Conservation (phyloP, 2,888 invertebrate species). For the Ectobius pallidus region DNA sequence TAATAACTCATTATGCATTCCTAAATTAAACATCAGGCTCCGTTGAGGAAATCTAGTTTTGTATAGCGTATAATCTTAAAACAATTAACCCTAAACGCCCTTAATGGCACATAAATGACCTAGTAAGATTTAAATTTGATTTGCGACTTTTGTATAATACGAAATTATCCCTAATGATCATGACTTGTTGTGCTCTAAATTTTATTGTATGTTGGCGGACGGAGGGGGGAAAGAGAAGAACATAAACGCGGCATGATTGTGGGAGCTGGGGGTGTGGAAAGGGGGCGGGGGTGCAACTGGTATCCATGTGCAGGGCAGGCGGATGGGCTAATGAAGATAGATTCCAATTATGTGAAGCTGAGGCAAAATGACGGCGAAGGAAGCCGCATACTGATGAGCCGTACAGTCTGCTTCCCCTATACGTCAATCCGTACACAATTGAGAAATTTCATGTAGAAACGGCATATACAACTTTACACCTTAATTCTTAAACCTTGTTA, state of each 20-base stretch:
- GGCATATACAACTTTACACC: no score
- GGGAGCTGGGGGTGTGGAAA: neutral
- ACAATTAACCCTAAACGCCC: no score
- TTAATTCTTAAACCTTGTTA: no score
- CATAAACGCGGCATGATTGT: constrained; percentile 26
- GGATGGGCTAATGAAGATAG: constrained; percentile 38
- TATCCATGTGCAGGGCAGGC: constrained; percentile 9
- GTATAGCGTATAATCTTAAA: no score
- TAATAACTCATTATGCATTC: no score
- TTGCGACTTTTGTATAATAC: neutral
- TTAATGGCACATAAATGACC: no score
- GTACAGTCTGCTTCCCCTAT: neutral
- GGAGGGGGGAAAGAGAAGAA: neutral
- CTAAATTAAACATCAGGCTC: no score
- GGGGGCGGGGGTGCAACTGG: constrained; percentile 1
- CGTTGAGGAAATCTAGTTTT: no score
- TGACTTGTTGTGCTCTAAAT: constrained; percentile 15
- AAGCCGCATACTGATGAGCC: constrained; percentile 34
- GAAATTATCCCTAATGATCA: constrained; percentile 23
- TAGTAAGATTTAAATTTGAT: neutral
- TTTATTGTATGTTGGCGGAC: constrained; percentile 9
- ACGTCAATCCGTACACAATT: constrained; percentile 12
- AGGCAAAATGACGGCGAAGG: constrained; percentile 31
- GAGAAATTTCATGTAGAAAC: no score
- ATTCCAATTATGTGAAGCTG: constrained; percentile 36